phyloP scores from a whole-genome alignment of 2,797 vertebrate genomes.

The Acropternis orthonyx region DNA sequence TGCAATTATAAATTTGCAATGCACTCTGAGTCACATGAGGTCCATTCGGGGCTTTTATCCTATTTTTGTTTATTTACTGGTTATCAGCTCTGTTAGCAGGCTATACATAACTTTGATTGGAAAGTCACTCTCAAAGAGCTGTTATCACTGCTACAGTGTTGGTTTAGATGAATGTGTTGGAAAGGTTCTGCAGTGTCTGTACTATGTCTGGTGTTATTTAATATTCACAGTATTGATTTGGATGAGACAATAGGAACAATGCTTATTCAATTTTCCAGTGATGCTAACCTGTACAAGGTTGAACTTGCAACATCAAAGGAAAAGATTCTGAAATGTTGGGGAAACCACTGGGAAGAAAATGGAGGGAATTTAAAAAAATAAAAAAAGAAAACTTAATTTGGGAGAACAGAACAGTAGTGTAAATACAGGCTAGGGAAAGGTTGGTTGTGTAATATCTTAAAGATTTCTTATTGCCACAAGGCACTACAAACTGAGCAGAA shows the following conservation, averaged over 20 bases:
- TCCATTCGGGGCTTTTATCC: not conserved
- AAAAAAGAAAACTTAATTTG: not conserved
- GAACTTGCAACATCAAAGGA: not conserved
- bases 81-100: not conserved
- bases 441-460: not conserved
- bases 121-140: conserved; percentile 26
- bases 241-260: conserved; percentile 2
- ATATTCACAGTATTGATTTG: conserved; percentile 41
- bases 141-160: not conserved
- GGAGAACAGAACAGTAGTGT: not conserved
- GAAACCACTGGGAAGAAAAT: not conserved
- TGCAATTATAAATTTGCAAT: conserved; percentile 3
- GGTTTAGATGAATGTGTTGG: not conserved
- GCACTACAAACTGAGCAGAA: not conserved
- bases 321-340: not conserved
- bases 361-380: not conserved
- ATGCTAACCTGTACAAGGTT: not conserved
- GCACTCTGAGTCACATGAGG: not conserved
- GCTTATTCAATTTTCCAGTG: not conserved
- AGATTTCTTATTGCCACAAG: not conserved
- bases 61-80: conserved; percentile 3
- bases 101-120: not conserved
- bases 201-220: conserved; percentile 17
- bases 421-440: not conserved
- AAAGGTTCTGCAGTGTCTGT: not conserved